These are phyloP conservation scores for Saturnia japonica DNA, from an alignment of 2,888 invertebrate species.

Conservation along the genomic window DNA sequence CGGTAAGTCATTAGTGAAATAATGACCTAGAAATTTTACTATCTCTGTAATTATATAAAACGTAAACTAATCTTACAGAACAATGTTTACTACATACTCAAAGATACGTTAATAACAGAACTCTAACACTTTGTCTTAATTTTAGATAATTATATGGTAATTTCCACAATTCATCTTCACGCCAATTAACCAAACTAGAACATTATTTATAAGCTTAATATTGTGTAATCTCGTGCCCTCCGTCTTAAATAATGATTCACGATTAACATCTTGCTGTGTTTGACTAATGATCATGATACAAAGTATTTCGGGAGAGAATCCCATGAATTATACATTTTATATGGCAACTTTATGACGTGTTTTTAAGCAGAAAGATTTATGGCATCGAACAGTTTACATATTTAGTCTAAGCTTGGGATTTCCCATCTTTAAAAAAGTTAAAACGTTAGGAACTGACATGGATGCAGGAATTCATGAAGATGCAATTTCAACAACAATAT, in stretches of 20 bases:
- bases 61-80: background rate
- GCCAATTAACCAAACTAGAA: constrained; percentile 9
- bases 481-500: background rate
- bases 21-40: background rate
- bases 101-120: background rate
- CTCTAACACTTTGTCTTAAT: background rate
- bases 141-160: background rate
- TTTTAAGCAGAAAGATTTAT: background rate
- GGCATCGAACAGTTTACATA: background rate
- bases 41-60: background rate
- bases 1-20: background rate
- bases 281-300: background rate
- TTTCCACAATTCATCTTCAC: constrained; percentile 7
- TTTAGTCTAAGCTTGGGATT: background rate
- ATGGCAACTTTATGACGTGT: background rate
- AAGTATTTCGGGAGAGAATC: background rate
- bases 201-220: constrained; percentile 3
- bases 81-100: background rate
- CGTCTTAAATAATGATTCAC: background rate
- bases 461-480: background rate
- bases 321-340: background rate
- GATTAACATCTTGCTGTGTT: constrained; percentile 1
- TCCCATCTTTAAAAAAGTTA: background rate
- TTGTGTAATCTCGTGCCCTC: background rate
- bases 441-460: background rate